These are phyloP conservation scores for Candidula unifasciata DNA, from an alignment of 2,888 invertebrate genomes.

Conservation along the genomic window DNA sequence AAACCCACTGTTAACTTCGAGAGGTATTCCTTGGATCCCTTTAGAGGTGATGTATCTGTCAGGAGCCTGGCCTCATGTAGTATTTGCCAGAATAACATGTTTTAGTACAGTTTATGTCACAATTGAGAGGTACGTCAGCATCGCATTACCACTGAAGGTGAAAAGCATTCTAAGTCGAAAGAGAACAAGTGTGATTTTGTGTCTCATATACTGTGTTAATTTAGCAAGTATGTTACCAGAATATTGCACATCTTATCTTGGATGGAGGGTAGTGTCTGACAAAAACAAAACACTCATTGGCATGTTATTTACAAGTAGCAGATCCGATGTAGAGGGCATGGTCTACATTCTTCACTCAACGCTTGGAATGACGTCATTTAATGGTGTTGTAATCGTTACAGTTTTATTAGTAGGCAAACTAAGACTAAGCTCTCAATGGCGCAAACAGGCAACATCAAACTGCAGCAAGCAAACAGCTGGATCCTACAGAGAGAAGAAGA, in stretches of 20 bases:
- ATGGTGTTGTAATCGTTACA: neutral
- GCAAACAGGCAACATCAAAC: neutral
- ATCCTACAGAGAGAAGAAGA: neutral
- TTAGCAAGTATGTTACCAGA: neutral
- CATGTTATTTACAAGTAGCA: neutral
- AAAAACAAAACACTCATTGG: neutral
- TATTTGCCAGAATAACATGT: neutral
- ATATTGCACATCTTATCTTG: neutral
- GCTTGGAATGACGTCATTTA: neutral
- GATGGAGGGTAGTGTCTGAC: neutral
- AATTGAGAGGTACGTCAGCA: conserved; percentile 1
- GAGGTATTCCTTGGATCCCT: neutral
- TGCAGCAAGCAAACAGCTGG: neutral
- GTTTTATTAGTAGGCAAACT: neutral
- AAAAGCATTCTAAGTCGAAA: conserved; percentile 7
- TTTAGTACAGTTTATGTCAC: conserved; percentile 6
- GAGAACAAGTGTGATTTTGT: neutral
- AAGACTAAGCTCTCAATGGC: neutral
- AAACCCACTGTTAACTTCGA: neutral
- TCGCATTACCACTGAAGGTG: conserved; percentile 8
- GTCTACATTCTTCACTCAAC: neutral
- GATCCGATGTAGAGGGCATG: neutral
- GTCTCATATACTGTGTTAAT: neutral
- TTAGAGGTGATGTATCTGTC: neutral
- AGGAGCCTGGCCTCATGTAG: neutral